Percentiles rank a stretch among this genome's conserved stretches.
Evolutionary conservation across 2,888 invertebrate genomes (phyloP).

Genomic region (Patella depressa): DNA sequence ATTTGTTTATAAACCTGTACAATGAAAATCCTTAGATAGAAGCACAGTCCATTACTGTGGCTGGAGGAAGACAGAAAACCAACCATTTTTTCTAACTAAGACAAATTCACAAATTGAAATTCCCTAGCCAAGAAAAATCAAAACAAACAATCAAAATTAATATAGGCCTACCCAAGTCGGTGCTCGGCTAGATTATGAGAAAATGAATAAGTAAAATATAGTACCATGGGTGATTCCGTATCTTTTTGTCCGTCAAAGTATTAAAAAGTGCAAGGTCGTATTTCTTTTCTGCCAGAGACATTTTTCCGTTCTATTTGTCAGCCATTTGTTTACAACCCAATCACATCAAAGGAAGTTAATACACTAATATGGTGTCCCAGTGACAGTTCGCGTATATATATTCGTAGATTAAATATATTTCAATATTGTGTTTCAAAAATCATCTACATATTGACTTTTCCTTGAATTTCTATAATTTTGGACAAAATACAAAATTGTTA

Average conservation of each 20-base stretch:
- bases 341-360: conserved; percentile 15
- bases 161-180: no score
- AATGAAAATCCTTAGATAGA: no score
- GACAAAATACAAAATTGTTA: no score
- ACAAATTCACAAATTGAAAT: conserved; percentile 2
- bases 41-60: no score
- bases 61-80: background rate
- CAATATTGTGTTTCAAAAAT: no score
- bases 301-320: conserved; percentile 15
- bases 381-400: conserved; percentile 2
- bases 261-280: conserved; percentile 57
- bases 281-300: conserved; percentile 55
- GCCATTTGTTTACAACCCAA: conserved; percentile 39
- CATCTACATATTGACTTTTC: no score
- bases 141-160: no score
- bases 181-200: no score
- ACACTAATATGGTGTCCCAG: background rate
- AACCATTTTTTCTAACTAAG: background rate
- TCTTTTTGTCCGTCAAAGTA: conserved; percentile 52
- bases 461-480: no score
- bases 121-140: background rate
- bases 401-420: no score
- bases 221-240: conserved; percentile 56
- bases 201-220: no score
- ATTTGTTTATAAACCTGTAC: no score